A percentile compares a stretch with the other conserved stretches of the same genome.
Evolutionary conservation across 2,888 invertebrate species (phyloP).

Genomic region (Lampropteryx suffumata): DNA sequence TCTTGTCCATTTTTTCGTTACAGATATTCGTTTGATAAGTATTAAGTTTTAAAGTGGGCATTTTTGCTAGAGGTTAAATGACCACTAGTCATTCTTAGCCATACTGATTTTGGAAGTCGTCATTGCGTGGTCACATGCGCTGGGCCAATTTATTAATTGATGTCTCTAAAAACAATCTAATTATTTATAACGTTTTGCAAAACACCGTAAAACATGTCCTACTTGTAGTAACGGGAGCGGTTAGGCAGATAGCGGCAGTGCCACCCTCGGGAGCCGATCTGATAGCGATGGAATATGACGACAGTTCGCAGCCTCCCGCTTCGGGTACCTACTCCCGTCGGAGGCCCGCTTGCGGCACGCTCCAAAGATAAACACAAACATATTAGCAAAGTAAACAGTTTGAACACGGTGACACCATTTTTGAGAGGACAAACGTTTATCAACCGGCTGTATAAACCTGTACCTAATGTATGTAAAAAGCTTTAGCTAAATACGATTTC

Average conservation of each 20-base stretch:
- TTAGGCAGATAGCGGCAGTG: conserved; percentile 45
- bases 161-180: too few species aligned
- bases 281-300: conserved; percentile 72
- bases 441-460: too few species aligned
- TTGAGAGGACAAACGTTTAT: background rate
- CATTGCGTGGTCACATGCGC: too few species aligned
- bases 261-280: conserved; percentile 56
- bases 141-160: too few species aligned
- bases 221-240: conserved; percentile 34
- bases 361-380: conserved; percentile 47
- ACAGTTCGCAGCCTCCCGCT: conserved; percentile 65
- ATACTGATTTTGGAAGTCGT: too few species aligned
- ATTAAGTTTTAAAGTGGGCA: too few species aligned
- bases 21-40: too few species aligned
- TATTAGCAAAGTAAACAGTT: conserved; percentile 24
- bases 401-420: conserved; percentile 5
- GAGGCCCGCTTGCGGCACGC: conserved; percentile 22
- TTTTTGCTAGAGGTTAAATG: too few species aligned
- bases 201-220: conserved; percentile 37
- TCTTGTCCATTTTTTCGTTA: too few species aligned
- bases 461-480: too few species aligned
- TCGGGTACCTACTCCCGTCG: conserved; percentile 31
- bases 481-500: too few species aligned
- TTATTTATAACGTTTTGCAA: conserved; percentile 7
- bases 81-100: too few species aligned